phyloP scores from a whole-genome alignment of 1,140 invertebrate genomes.

The Brachystomella parvula region DNA sequence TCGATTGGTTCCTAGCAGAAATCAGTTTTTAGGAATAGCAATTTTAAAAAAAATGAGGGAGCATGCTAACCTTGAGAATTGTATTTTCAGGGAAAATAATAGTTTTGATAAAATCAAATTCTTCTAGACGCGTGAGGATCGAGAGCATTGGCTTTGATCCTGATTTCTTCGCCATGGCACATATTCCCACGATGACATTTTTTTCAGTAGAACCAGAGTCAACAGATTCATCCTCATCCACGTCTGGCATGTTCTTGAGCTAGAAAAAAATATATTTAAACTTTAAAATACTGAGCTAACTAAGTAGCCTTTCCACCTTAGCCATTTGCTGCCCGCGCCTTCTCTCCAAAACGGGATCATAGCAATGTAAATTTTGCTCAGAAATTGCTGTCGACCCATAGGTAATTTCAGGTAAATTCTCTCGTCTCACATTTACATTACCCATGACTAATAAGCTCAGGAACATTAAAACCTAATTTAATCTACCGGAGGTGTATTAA shows the following conservation, averaged over 20 bases:
- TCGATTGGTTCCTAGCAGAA: conserved; percentile 78
- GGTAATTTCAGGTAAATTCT: not conserved
- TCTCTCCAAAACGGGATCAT: too few relatives aligned
- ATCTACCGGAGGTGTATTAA: not conserved
- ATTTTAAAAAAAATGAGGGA: not conserved
- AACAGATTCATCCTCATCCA: conserved; percentile 22
- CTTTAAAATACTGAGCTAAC: not conserved
- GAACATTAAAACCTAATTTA: not conserved
- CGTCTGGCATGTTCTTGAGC: conserved; percentile 10
- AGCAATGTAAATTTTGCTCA: too few relatives aligned
- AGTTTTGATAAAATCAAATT: conserved; percentile 93
- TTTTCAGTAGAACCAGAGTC: conserved; percentile 46
- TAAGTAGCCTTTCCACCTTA: too few relatives aligned
- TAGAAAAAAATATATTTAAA: not conserved
- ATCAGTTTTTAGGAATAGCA: conserved; percentile 16
- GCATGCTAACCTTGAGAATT: conserved; percentile 65
- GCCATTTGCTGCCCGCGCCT: too few relatives aligned
- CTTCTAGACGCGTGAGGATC: conserved; percentile 85
- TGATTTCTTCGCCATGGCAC: conserved; percentile 98
- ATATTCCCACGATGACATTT: conserved; percentile 89
- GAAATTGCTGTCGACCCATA: not conserved
- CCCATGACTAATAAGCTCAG: not conserved
- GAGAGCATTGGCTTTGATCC: conserved; percentile 98
- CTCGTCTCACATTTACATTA: not conserved
- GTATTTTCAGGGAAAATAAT: conserved; percentile 88